A percentile compares a stretch with the other conserved stretches of the same genome.
These are phyloP conservation scores for Thelaira solivaga DNA, from an alignment of 2,888 invertebrate genomes.

Conservation along the genomic window DNA sequence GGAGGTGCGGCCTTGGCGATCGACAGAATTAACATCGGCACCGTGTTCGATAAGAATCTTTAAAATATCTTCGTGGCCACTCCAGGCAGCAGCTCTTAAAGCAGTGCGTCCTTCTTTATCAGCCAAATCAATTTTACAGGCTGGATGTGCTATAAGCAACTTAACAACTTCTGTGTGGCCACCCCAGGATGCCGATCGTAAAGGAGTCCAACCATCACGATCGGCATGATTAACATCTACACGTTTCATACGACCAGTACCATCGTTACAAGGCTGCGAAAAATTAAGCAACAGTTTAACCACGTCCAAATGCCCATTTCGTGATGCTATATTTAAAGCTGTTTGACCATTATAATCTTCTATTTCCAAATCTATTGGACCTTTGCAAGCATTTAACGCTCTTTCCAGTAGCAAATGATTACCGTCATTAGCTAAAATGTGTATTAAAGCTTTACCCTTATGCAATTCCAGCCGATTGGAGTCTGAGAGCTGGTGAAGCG, in stretches of 20 bases:
- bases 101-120: conserved; percentile 94
- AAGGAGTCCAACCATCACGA: conserved; percentile 92
- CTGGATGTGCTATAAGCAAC: conserved; percentile 84
- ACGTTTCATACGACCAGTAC: conserved; percentile 77
- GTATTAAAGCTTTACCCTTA: conserved; percentile 84
- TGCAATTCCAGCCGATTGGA: conserved; percentile 77
- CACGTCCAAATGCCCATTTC: conserved; percentile 86
- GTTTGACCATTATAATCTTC: conserved; percentile 89
- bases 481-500: conserved; percentile 75
- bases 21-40: conserved; percentile 88
- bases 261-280: conserved; percentile 74
- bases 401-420: conserved; percentile 83
- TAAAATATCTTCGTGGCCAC: conserved; percentile 92
- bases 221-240: conserved; percentile 87
- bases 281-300: conserved; percentile 80
- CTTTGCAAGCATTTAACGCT: conserved; percentile 81
- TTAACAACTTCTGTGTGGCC: conserved; percentile 94
- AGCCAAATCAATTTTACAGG: conserved; percentile 89
- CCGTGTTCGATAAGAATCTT: conserved; percentile 86
- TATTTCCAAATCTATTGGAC: conserved; percentile 79
- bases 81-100: conserved; percentile 94
- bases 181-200: conserved; percentile 96
- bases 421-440: conserved; percentile 86
- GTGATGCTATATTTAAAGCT: conserved; percentile 89
- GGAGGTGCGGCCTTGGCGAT: conserved; percentile 94